Base-by-base conservation (phyloP, 2,888 invertebrate genomes). In the Plusia festucae region DNA sequence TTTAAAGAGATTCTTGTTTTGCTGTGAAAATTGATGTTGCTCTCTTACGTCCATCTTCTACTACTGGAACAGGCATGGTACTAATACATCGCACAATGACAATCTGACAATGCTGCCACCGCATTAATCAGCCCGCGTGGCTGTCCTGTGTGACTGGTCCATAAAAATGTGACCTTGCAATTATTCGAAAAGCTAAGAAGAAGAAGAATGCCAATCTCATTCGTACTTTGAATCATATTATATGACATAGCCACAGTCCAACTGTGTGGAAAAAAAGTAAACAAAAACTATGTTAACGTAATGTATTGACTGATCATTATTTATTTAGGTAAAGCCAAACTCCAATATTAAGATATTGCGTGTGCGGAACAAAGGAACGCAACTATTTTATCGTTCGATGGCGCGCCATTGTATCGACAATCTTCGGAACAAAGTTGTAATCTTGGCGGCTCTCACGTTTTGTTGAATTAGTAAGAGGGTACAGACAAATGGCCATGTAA, bases 401-500 rank as follows among this genome's bases (percentile, higher is more conserved):
- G 76, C 75, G 78, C 72, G 81, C 85, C 79, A 84, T 86, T 81
- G 84, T 82, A 87, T 87, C 84, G 85, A 83, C 86, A 87, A 88
- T 90, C 83, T 86, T 83, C 82, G 83, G 78, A 84, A 85, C 84
- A 81, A 85, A 88, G 81, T 86, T 87, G 90, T 91, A 91, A 91
- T 91, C 90, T 90, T 81, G 82, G 81, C 82, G 82, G 83, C 84
- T 84, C 83, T 87, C 87, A 85, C 89, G 88, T 91, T 91, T 89
- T 87, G 90, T 91, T 92, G 90, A 92, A 92, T 92, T 91, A 91
- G 90, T 92, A 88, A 91, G 88, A 91, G 91, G 91, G 91, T 91
- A 84, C 85, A 89, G 86, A 92, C 87, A 90, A 91, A 91, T 88
- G 88, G 88, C 73, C 82, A 83, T 84, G 88, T 89, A 89, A 90